phyloP scores from a whole-genome alignment of 2,888 invertebrate species.

The Eilema caniola region DNA sequence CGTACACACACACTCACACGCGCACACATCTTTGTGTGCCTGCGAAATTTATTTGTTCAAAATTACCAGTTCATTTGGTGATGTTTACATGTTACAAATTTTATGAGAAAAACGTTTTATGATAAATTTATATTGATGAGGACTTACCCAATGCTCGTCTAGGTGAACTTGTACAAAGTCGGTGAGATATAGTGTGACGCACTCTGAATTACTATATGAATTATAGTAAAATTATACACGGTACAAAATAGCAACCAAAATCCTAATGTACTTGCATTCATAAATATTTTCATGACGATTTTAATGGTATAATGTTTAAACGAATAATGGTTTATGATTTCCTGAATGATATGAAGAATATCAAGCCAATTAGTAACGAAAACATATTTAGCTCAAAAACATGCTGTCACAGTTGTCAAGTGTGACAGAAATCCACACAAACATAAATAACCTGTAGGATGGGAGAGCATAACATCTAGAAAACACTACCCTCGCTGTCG shows the following conservation, averaged over 20 bases:
- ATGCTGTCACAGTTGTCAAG: constrained; percentile 32
- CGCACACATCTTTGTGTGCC: constrained; percentile 72
- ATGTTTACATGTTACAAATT: constrained; percentile 24
- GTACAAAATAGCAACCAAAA: constrained; percentile 1
- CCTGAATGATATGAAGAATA: constrained; percentile 14
- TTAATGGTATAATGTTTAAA: not conserved
- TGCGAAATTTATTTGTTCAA: constrained; percentile 64
- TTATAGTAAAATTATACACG: not conserved
- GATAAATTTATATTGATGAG: not conserved
- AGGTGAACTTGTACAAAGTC: not conserved
- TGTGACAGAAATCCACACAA: constrained; percentile 39
- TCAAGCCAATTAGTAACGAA: constrained; percentile 34
- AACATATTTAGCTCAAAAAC: constrained; percentile 30
- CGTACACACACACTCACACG: constrained; percentile 82
- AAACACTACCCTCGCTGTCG: not conserved
- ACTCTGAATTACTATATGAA: not conserved
- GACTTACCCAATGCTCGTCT: not conserved
- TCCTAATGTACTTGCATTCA: constrained; percentile 12
- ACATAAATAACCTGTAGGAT: constrained; percentile 32
- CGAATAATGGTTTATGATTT: not conserved
- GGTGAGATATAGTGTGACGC: not conserved
- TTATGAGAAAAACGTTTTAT: constrained; percentile 13
- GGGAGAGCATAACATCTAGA: constrained; percentile 17
- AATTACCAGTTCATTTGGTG: constrained; percentile 53
- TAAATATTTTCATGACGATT: not conserved